Percentiles rank a stretch among this genome's conserved stretches.
phyloP scores from a whole-genome alignment of 2,888 invertebrate species.

The Lysandra bellargus region DNA sequence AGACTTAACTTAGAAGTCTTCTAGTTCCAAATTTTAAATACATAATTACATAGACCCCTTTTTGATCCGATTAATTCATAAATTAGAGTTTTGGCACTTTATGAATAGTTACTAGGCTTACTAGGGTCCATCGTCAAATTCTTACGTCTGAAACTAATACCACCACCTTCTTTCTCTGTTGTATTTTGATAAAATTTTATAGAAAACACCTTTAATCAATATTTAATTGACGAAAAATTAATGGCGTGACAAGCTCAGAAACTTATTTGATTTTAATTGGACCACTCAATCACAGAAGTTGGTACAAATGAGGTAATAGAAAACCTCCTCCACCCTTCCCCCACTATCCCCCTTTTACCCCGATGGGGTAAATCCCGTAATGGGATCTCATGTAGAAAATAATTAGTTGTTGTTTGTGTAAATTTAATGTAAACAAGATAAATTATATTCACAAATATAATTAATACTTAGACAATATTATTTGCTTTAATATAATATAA shows the following conservation, averaged over 20 bases:
- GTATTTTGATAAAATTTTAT: too few species aligned
- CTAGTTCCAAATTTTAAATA: too few species aligned
- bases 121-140: too few species aligned
- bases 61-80: too few species aligned
- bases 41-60: too few species aligned
- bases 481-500: too few species aligned
- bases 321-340: neutral
- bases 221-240: neutral
- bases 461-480: neutral
- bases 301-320: neutral
- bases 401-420: slow-evolving; percentile 1
- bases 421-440: neutral
- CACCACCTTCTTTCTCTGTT: too few species aligned
- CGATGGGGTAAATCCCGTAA: neutral
- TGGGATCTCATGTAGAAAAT: neutral
- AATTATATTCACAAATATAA: neutral
- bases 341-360: neutral
- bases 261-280: neutral
- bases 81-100: too few species aligned
- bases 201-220: neutral
- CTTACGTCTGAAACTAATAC: too few species aligned
- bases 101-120: too few species aligned
- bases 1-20: too few species aligned
- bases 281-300: slow-evolving; percentile 3
- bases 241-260: neutral